phyloP scores from a whole-genome alignment of 1,140 invertebrate genomes.

The Dendrolimus punctatus region DNA sequence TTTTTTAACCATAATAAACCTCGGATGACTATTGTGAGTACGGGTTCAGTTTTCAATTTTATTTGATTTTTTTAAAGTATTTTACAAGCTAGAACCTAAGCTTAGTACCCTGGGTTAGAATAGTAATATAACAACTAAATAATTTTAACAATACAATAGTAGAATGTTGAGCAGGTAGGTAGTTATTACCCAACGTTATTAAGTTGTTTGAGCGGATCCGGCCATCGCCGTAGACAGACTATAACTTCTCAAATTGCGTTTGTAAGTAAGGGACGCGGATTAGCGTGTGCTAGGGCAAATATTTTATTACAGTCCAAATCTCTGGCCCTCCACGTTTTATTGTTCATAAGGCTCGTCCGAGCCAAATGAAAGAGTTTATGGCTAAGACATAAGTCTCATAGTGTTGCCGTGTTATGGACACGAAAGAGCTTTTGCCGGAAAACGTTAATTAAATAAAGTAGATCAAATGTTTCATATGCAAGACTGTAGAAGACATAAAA shows the following conservation, averaged over 20 bases:
- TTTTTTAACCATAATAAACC: too few species aligned
- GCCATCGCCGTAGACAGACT: slow-evolving; percentile 22
- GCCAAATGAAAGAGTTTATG: slow-evolving; percentile 71
- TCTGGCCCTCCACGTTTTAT: slow-evolving; percentile 69
- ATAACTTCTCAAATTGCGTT: slow-evolving; percentile 66
- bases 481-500: too few species aligned
- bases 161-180: too few species aligned
- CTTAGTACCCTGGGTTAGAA: too few species aligned
- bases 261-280: slow-evolving; percentile 65
- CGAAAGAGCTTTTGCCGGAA: slow-evolving; percentile 26
- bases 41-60: too few species aligned
- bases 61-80: too few species aligned
- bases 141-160: too few species aligned
- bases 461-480: background rate
- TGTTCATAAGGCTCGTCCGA: slow-evolving; percentile 70
- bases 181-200: background rate
- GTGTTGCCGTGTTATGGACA: slow-evolving; percentile 41
- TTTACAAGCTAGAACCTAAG: too few species aligned
- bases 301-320: slow-evolving; percentile 71
- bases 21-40: too few species aligned
- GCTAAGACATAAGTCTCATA: slow-evolving; percentile 55
- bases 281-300: slow-evolving; percentile 68
- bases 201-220: slow-evolving; percentile 9
- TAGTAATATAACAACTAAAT: too few species aligned
- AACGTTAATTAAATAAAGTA: background rate